A percentile compares a stretch with the other conserved stretches of the same genome.
Evolutionary conservation across 2,888 invertebrate genomes (phyloP).

Genomic region (Euzophera pinguis): DNA sequence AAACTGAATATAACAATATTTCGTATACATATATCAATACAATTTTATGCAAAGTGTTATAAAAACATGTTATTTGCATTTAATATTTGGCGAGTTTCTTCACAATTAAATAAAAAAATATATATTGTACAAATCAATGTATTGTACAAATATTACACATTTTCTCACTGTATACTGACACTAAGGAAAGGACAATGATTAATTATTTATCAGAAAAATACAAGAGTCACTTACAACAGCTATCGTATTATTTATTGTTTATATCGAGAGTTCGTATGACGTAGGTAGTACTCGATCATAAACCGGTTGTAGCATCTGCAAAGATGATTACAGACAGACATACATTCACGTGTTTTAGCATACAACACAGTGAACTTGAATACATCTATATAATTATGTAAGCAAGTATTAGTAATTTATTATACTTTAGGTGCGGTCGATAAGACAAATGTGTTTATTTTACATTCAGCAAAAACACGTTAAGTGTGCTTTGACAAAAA

Average conservation of each 20-base stretch:
- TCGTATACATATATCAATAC: no score
- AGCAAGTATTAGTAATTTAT: background rate
- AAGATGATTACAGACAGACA: background rate
- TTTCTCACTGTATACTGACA: no score
- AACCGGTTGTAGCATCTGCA: conserved; percentile 6
- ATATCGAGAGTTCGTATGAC: background rate
- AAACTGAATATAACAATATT: no score
- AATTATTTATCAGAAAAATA: background rate
- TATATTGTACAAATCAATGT: no score
- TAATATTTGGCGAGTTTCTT: no score
- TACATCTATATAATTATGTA: background rate
- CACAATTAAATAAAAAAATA: no score
- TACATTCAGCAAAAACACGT: background rate
- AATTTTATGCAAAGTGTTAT: no score
- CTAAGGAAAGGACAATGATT: no score
- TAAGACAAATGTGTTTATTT: background rate
- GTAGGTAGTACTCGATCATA: background rate
- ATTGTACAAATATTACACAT: no score
- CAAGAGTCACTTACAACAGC: background rate
- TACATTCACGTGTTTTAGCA: background rate
- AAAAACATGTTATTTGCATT: no score
- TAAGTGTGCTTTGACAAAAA: background rate
- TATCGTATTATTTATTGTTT: background rate
- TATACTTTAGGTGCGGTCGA: background rate
- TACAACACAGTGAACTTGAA: background rate